phyloP scores from a whole-genome alignment of 2,113 vertebrate species.

The Hemibagrus wyckioides region DNA sequence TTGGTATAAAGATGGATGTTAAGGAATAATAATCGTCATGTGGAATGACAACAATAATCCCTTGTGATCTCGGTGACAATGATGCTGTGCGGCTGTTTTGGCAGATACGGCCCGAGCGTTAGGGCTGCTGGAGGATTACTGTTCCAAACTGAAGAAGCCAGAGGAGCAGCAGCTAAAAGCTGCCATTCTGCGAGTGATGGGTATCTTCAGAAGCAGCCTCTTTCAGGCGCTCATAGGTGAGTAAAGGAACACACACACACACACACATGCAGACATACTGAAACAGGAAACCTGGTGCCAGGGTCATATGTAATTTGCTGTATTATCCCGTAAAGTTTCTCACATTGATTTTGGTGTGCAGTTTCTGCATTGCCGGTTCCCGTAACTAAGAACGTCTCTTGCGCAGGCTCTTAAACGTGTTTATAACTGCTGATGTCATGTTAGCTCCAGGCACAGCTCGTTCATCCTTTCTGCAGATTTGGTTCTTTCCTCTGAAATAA shows the following conservation, averaged over 20 bases:
- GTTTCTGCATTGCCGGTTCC: background rate
- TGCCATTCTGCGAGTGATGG: constrained; percentile 90
- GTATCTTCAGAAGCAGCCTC: constrained; percentile 91
- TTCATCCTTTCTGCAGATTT: constrained; percentile 53
- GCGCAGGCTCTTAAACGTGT: background rate
- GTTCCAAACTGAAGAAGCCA: constrained; percentile 85
- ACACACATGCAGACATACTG: background rate
- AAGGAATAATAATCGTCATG: no score
- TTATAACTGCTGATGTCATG: constrained; percentile 35
- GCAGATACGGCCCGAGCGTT: constrained; percentile 88
- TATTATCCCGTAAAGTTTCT: background rate
- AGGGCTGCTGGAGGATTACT: constrained; percentile 89
- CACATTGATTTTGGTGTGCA: background rate
- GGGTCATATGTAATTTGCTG: background rate
- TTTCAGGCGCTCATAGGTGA: constrained; percentile 94
- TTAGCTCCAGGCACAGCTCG: constrained; percentile 41
- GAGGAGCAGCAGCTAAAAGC: constrained; percentile 89
- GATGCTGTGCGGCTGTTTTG: constrained; percentile 4
- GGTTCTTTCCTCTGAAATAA: constrained; percentile 42
- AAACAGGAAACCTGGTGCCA: background rate
- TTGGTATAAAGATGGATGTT: background rate
- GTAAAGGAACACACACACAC: constrained; percentile 44
- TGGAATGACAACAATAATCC: background rate
- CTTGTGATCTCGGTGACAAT: background rate
- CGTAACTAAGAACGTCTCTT: background rate